phyloP scores from a whole-genome alignment of 2,113 vertebrate genomes.

The Heliornis fulica region DNA sequence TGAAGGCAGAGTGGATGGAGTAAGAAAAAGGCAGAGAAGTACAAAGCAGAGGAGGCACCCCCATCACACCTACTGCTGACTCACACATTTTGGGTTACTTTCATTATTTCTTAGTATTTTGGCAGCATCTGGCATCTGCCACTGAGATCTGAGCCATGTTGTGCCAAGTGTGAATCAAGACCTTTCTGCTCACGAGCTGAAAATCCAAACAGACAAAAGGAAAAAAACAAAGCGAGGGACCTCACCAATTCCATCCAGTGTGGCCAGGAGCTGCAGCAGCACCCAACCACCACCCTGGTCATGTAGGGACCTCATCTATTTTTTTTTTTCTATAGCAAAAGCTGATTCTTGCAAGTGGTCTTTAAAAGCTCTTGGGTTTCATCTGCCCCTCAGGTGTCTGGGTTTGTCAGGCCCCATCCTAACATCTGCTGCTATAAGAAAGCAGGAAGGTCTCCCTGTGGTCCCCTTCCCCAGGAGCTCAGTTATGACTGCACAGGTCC shows the following conservation, averaged over 20 bases:
- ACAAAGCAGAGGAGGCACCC: conserved; percentile 18
- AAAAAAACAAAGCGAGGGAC: neutral
- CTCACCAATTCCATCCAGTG: neutral
- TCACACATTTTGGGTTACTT: conserved; percentile 16
- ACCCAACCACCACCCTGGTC: neutral
- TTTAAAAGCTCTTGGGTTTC: neutral
- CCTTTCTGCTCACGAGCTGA: conserved; percentile 8
- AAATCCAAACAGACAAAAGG: conserved; percentile 7
- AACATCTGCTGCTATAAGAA: neutral
- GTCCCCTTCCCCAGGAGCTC: rapidly evolving
- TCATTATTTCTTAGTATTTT: conserved; percentile 29
- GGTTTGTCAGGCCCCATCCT: neutral
- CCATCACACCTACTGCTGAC: conserved; percentile 51
- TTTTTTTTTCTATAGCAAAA: neutral
- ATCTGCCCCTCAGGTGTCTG: neutral
- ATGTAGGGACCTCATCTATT: rapidly evolving
- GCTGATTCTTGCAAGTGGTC: neutral
- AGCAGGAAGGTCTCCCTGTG: neutral
- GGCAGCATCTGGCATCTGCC: conserved; percentile 46
- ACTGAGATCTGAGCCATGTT: conserved; percentile 8
- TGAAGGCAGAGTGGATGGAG: neutral
- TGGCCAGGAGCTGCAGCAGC: neutral
- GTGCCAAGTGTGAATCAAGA: conserved; percentile 37
- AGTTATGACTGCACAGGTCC: neutral
- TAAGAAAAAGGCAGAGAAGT: neutral